phyloP scores from a whole-genome alignment of 2,797 vertebrate species.

The Mormyrus hasselquistii region DNA sequence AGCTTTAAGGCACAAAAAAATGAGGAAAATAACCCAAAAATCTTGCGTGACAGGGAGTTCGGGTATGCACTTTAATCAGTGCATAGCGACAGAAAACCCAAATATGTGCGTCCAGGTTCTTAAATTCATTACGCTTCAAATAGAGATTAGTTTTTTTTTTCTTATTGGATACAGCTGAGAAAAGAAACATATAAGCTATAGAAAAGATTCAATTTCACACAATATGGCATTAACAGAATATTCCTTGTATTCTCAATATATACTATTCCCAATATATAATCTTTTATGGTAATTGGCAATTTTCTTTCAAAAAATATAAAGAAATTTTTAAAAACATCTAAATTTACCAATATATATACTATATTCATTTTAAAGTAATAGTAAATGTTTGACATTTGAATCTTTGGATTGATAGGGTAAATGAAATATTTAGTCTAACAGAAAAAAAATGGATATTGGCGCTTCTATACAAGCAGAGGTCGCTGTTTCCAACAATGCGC shows the following conservation, averaged over 20 bases:
- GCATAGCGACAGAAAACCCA: background rate
- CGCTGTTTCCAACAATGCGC: background rate
- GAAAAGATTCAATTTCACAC: conserved; percentile 15
- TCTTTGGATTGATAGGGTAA: conserved; percentile 13
- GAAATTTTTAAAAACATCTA: conserved; percentile 6
- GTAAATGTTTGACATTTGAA: background rate
- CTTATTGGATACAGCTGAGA: background rate
- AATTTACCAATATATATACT: background rate
- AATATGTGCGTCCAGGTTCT: background rate
- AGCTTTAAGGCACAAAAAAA: conserved; percentile 12
- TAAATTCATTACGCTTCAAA: background rate
- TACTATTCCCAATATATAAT: background rate
- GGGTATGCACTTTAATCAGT: background rate
- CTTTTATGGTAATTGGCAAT: conserved; percentile 20
- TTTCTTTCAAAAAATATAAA: conserved; percentile 18
- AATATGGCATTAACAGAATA: conserved; percentile 1
- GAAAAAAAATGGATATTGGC: background rate
- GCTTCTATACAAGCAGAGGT: background rate
- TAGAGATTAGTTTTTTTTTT: background rate
- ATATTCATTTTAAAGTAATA: background rate
- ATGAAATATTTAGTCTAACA: conserved; percentile 15
- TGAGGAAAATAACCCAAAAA: background rate
- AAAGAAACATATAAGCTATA: background rate
- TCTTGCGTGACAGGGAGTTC: background rate
- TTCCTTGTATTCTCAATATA: background rate